Evolutionary conservation across 2,113 vertebrate genomes (phyloP).

Genomic region (Sterrhoptilus dennistouni): DNA sequence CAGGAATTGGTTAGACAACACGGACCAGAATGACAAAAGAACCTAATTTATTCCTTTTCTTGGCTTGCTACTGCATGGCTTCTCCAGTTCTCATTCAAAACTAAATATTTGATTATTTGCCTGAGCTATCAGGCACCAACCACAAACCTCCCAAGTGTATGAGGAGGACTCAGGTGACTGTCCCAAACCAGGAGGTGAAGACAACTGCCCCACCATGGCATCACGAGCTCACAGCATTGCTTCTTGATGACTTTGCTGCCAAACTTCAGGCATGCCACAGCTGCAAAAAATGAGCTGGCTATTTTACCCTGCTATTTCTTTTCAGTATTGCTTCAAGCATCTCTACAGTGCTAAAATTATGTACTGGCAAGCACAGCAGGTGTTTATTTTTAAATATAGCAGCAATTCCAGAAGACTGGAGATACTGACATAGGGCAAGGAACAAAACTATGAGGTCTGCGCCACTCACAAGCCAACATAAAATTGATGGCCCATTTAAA

Average conservation of each 20-base stretch:
- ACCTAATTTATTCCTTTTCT: background rate
- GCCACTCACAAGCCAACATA: background rate
- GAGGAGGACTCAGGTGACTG: background rate
- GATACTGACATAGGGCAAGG: background rate
- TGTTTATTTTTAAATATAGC: background rate
- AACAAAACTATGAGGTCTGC: background rate
- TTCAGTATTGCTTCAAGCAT: background rate
- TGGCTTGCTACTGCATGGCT: background rate
- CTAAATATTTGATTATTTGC: background rate
- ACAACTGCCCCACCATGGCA: background rate
- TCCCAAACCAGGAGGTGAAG: background rate
- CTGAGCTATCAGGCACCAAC: background rate
- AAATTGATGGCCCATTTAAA: slow-evolving; percentile 45
- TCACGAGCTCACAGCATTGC: background rate
- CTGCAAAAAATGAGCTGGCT: background rate
- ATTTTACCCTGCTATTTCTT: background rate
- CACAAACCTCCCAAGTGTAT: background rate
- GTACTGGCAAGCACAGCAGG: background rate
- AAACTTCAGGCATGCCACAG: background rate
- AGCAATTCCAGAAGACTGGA: background rate
- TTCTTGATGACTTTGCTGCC: background rate
- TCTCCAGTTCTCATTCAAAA: background rate
- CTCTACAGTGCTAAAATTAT: background rate
- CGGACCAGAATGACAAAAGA: background rate
- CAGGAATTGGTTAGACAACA: background rate